Evolutionary conservation across 2,888 invertebrate genomes (phyloP).

Genomic region (Alviniconcha strummeri): DNA sequence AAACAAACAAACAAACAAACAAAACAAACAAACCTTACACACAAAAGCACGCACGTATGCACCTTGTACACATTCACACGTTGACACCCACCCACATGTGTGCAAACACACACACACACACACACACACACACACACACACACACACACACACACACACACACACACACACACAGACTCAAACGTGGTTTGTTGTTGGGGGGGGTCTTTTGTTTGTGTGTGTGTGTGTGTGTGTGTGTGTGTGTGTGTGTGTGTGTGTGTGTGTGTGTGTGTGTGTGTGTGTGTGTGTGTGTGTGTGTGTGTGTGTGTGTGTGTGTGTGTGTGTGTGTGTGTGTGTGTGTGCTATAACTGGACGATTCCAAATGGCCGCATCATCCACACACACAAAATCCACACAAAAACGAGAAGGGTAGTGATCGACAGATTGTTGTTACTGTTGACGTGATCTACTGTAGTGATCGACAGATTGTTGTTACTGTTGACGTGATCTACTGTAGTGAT

Average conservation of each 20-base stretch:
- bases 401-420: neutral
- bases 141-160: neutral
- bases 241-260: neutral
- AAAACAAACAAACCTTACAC: no score
- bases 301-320: conserved; percentile 12
- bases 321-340: neutral
- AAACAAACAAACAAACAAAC: neutral
- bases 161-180: neutral
- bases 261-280: neutral
- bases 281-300: neutral
- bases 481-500: neutral
- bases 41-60: no score
- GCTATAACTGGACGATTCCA: neutral
- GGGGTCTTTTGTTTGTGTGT: no score
- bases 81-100: no score
- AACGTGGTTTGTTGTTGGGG: no score
- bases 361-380: no score
- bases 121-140: no score
- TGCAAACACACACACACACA: no score
- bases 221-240: no score
- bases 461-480: neutral
- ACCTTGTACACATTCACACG: no score
- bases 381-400: neutral
- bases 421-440: neutral
- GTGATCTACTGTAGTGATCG: neutral